Percentiles rank a stretch among this genome's conserved stretches.
phyloP scores from a whole-genome alignment of 2,797 vertebrate species.

The Enteromius afrohamiltoni region DNA sequence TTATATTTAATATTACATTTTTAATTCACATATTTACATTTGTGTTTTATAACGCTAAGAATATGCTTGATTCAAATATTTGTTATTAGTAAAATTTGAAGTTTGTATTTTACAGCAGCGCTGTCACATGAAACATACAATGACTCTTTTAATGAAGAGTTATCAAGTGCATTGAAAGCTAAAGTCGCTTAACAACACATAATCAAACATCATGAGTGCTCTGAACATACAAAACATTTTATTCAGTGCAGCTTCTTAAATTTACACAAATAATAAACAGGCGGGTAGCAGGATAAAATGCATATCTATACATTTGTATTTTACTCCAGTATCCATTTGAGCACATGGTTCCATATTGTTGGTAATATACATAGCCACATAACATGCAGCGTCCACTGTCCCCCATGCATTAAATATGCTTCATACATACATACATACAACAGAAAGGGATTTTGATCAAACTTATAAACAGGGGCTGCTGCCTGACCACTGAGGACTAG shows the following conservation, averaged over 20 bases:
- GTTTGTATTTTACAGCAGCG: neutral
- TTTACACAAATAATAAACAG: conserved; percentile 53
- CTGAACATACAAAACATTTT: conserved; percentile 54
- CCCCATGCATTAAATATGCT: conserved; percentile 76
- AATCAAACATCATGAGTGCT: conserved; percentile 32
- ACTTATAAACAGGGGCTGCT: conserved; percentile 28
- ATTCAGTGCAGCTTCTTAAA: conserved; percentile 57
- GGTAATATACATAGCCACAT: conserved; percentile 62
- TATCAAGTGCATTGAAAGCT: neutral
- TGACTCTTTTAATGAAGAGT: neutral
- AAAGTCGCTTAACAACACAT: neutral
- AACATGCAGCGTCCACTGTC: conserved; percentile 80
- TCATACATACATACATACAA: conserved; percentile 44
- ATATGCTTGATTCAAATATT: neutral
- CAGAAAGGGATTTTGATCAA: conserved; percentile 32
- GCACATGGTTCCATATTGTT: conserved; percentile 50
- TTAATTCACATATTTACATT: neutral
- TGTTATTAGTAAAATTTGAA: neutral
- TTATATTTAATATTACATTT: neutral
- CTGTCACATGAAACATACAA: neutral
- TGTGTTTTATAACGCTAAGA: neutral
- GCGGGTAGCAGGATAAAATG: conserved; percentile 48
- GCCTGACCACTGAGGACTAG: conserved; percentile 13
- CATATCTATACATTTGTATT: conserved; percentile 36
- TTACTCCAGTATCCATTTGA: conserved; percentile 50